Conservation (phyloP, 2,888 invertebrate species). For the Spisula solida region DNA sequence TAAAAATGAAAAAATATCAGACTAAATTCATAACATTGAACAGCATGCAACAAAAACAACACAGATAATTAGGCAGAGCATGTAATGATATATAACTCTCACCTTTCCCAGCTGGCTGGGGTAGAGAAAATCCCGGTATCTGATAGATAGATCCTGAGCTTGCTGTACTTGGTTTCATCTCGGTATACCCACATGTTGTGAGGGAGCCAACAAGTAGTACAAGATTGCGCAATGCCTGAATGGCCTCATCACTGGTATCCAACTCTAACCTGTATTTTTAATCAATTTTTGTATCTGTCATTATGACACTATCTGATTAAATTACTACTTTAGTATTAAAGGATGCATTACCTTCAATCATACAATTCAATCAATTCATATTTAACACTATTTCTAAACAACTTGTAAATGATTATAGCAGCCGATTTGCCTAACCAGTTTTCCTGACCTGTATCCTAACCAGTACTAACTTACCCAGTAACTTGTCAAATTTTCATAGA, state of each 20-base stretch:
- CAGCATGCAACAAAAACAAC: background rate
- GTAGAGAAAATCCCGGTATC: conserved; percentile 96
- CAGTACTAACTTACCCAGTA: too few relatives aligned
- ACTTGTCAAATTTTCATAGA: too few relatives aligned
- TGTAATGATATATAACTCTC: background rate
- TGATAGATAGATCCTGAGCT: conserved; percentile 96
- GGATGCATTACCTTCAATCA: too few relatives aligned
- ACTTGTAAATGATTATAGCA: too few relatives aligned
- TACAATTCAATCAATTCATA: too few relatives aligned
- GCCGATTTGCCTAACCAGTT: too few relatives aligned
- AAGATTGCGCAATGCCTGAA: conserved; percentile 94
- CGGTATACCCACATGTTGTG: conserved; percentile 97
- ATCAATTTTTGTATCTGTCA: background rate
- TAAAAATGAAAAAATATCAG: background rate
- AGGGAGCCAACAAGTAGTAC: conserved; percentile 97
- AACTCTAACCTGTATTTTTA: conserved; percentile 91
- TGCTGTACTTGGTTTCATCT: conserved; percentile 90
- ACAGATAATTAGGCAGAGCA: background rate
- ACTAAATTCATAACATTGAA: background rate
- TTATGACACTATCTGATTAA: background rate
- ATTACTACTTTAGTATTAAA: too few relatives aligned
- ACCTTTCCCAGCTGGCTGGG: conserved; percentile 95
- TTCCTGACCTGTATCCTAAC: too few relatives aligned
- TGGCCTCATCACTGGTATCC: conserved; percentile 93
- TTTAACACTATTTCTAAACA: too few relatives aligned